A percentile compares a stretch with the other conserved stretches of the same genome.
Evolutionary conservation across 2,797 vertebrate species (phyloP).

Genomic region (Apogon talboti): DNA sequence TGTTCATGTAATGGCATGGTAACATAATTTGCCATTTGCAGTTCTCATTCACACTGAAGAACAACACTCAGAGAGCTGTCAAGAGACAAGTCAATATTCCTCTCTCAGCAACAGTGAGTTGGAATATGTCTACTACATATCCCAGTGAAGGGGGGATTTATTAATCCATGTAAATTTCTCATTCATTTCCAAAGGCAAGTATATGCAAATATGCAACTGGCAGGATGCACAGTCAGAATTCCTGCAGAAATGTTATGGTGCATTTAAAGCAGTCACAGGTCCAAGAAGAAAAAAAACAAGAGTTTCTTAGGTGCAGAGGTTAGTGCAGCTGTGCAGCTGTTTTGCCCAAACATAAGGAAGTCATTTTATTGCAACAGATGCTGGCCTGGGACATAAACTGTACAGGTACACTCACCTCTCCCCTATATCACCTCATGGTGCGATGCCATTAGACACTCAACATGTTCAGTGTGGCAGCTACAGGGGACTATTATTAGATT

Average conservation of each 20-base stretch:
- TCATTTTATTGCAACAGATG: background rate
- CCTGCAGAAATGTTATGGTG: no score
- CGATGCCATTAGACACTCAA: conserved; percentile 55
- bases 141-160: no score
- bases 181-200: no score
- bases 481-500: conserved; percentile 52
- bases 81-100: conserved; percentile 69
- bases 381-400: conserved; percentile 8
- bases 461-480: conserved; percentile 57
- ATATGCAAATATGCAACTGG: no score
- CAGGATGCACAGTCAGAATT: no score
- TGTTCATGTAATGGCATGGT: conserved; percentile 75
- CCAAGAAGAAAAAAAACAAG: no score
- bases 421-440: conserved; percentile 36
- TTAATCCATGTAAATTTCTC: no score
- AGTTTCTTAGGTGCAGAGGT: no score
- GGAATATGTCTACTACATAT: conserved; percentile 39
- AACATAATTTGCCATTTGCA: conserved; percentile 77
- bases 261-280: no score
- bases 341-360: background rate
- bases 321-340: no score
- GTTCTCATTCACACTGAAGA: conserved; percentile 72
- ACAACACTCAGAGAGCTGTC: conserved; percentile 72
- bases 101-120: conserved; percentile 12
- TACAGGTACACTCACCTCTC: conserved; percentile 34